Percentiles rank a stretch among this genome's conserved stretches.
These are phyloP conservation scores for Rhopalosiphum maidis DNA, from an alignment of 1,140 invertebrate species.

Conservation along the genomic window DNA sequence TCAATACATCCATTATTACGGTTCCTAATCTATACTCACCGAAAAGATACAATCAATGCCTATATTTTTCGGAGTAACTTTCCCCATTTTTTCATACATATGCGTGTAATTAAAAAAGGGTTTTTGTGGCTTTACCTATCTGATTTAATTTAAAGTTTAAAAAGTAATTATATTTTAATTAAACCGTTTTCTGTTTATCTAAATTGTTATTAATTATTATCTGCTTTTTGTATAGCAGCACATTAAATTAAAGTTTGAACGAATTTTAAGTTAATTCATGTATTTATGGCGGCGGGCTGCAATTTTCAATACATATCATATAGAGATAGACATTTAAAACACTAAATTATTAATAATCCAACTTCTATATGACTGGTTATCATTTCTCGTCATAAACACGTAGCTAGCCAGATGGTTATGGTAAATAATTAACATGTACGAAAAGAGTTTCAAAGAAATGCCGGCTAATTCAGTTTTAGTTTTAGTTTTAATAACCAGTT, in stretches of 20 bases:
- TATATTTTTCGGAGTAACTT: background rate
- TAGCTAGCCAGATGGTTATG: no score
- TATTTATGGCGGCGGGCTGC: background rate
- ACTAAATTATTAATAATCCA: background rate
- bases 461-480: background rate
- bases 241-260: background rate
- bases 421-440: background rate
- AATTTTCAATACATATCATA: background rate
- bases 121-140: background rate
- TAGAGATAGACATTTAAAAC: no score
- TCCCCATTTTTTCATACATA: background rate
- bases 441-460: background rate
- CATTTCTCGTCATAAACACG: background rate
- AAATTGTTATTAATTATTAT: background rate
- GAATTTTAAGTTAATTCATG: background rate
- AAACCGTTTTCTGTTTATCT: background rate
- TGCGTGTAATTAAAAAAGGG: background rate
- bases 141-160: slow-evolving; percentile 29
- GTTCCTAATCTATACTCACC: no score
- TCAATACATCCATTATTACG: background rate
- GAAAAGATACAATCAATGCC: background rate
- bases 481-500: background rate
- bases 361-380: background rate
- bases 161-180: slow-evolving; percentile 33
- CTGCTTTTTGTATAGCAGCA: background rate